These are phyloP conservation scores for Harpalus rubripes DNA, from an alignment of 2,888 invertebrate genomes.

Conservation along the genomic window DNA sequence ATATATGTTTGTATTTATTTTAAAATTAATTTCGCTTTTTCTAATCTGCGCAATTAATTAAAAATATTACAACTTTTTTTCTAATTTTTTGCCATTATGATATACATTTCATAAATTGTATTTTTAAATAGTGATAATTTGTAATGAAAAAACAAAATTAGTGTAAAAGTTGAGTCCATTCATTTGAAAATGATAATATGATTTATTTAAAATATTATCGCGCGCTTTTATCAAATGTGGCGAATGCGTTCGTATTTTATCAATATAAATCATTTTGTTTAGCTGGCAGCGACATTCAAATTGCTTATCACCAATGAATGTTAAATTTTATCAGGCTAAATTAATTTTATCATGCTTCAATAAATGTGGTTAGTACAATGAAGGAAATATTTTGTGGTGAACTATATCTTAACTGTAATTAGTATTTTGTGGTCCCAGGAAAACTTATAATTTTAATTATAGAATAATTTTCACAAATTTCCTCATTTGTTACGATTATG, in stretches of 20 bases:
- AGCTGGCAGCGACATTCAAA: no score
- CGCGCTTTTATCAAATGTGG: neutral
- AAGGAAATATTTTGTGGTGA: neutral
- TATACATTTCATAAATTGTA: neutral
- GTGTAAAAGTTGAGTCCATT: neutral
- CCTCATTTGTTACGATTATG: neutral
- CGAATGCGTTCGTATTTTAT: neutral
- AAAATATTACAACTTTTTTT: slow-evolving; percentile 4
- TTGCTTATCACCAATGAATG: neutral
- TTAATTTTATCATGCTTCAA: neutral
- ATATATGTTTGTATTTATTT: no score
- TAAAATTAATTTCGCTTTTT: neutral
- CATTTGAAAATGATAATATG: neutral
- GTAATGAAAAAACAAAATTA: neutral
- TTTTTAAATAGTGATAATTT: neutral
- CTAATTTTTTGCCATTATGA: slow-evolving; percentile 3
- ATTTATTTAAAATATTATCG: neutral
- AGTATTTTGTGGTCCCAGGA: neutral
- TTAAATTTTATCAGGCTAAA: neutral
- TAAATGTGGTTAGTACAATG: neutral
- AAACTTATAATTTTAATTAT: neutral
- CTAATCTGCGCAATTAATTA: neutral
- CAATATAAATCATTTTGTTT: neutral
- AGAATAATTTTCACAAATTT: neutral
- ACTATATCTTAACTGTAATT: neutral